Conservation (phyloP, 2,888 invertebrate genomes). For the Parnassius mnemosyne region DNA sequence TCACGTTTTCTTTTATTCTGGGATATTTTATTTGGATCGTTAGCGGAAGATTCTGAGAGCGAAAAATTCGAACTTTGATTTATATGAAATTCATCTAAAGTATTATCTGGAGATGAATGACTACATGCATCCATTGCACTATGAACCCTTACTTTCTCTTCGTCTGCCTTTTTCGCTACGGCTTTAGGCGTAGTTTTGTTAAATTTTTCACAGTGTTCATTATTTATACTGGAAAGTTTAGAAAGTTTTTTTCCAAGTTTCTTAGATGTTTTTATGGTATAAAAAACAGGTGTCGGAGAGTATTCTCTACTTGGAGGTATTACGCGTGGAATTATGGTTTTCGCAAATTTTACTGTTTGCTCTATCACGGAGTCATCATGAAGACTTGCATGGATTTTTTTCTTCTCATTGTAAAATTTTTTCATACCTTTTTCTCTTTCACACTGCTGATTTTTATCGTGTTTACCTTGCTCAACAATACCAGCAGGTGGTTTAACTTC, state of each 20-base stretch:
- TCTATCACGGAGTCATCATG: constrained; percentile 51
- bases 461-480: constrained; percentile 33
- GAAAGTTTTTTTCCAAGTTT: constrained; percentile 44
- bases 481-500: constrained; percentile 21
- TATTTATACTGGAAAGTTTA: constrained; percentile 29
- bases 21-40: constrained; percentile 45
- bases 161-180: constrained; percentile 42
- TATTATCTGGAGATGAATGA: constrained; percentile 53
- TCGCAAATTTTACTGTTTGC: constrained; percentile 62
- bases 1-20: constrained; percentile 33
- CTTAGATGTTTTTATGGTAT: constrained; percentile 57
- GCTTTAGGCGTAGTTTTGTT: constrained; percentile 46
- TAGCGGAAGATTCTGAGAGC: constrained; percentile 58
- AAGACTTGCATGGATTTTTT: constrained; percentile 31
- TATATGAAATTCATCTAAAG: constrained; percentile 60
- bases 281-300: constrained; percentile 47
- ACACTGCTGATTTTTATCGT: constrained; percentile 49
- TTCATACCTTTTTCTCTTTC: constrained; percentile 35
- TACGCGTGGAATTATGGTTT: constrained; percentile 57
- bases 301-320: constrained; percentile 53
- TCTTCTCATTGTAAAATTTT: constrained; percentile 32
- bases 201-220: constrained; percentile 32
- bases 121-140: constrained; percentile 49
- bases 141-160: constrained; percentile 38
- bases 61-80: constrained; percentile 61